Evolutionary conservation across 2,888 invertebrate genomes (phyloP).

Genomic region (Xanthia icteritia): DNA sequence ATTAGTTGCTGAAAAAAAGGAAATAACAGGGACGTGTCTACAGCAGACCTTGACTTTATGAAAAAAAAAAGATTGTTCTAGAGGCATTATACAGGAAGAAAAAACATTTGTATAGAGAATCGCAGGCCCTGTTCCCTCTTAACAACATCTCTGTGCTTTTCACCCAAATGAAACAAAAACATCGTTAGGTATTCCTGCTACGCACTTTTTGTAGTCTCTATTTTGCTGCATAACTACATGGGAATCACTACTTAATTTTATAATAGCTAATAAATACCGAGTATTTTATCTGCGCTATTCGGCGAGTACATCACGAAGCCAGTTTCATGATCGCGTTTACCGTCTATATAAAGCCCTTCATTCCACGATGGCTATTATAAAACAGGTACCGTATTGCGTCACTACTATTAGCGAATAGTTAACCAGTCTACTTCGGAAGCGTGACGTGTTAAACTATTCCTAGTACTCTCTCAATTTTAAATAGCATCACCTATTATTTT

Average conservation of each 20-base stretch:
- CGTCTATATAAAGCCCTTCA: constrained; percentile 62
- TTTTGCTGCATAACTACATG: neutral
- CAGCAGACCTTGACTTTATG: too few species aligned
- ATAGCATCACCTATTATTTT: constrained; percentile 86
- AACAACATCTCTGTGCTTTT: neutral
- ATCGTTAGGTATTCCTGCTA: neutral
- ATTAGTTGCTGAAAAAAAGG: too few species aligned
- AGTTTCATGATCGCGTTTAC: constrained; percentile 38
- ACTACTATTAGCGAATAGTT: constrained; percentile 73
- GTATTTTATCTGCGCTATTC: constrained; percentile 8
- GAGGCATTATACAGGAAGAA: too few species aligned
- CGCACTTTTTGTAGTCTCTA: neutral
- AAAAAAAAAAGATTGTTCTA: too few species aligned
- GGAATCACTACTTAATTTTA: neutral
- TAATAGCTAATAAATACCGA: neutral
- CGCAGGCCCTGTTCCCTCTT: too few species aligned
- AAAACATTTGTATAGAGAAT: too few species aligned
- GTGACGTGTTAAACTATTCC: constrained; percentile 86
- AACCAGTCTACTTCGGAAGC: constrained; percentile 77
- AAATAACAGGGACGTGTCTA: too few species aligned
- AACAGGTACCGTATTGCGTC: constrained; percentile 74
- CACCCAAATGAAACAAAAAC: neutral
- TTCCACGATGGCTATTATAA: constrained; percentile 63
- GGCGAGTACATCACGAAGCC: constrained; percentile 14
- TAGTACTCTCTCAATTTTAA: constrained; percentile 81